Evolutionary conservation across 2,888 invertebrate genomes (phyloP).

Genomic region (Rhyacophila evoluta): DNA sequence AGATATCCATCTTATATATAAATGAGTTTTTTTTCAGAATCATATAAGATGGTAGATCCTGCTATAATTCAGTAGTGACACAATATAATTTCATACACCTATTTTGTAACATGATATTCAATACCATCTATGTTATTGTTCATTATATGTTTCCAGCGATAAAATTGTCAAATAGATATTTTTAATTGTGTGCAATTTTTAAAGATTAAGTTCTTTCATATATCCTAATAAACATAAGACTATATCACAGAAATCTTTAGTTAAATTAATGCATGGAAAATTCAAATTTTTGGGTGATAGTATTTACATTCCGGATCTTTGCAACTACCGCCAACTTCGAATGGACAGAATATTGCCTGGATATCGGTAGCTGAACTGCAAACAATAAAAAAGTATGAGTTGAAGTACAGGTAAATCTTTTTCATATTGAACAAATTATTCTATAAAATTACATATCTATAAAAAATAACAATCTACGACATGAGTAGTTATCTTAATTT

Average conservation of each 20-base stretch:
- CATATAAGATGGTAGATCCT: too few relatives aligned
- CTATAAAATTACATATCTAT: too few relatives aligned
- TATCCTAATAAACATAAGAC: neutral
- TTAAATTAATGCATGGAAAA: neutral
- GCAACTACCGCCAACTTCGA: constrained; percentile 68
- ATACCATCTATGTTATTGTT: neutral
- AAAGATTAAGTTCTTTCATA: too few relatives aligned
- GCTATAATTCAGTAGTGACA: too few relatives aligned
- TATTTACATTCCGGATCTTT: constrained; percentile 69
- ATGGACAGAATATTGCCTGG: constrained; percentile 68
- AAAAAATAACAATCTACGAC: too few relatives aligned
- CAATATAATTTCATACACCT: too few relatives aligned
- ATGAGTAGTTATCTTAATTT: too few relatives aligned
- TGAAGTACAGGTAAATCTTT: too few relatives aligned
- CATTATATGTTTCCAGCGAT: neutral
- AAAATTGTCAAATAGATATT: neutral
- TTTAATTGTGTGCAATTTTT: neutral
- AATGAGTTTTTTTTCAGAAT: neutral
- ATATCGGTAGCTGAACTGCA: constrained; percentile 67
- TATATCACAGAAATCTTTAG: neutral
- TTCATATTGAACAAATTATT: too few relatives aligned
- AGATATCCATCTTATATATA: constrained; percentile 2
- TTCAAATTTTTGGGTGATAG: constrained; percentile 61
- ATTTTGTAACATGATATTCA: neutral
- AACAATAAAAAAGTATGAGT: neutral